Conservation (phyloP, 1,140 invertebrate genomes). For the Lasioglossum albipes region DNA sequence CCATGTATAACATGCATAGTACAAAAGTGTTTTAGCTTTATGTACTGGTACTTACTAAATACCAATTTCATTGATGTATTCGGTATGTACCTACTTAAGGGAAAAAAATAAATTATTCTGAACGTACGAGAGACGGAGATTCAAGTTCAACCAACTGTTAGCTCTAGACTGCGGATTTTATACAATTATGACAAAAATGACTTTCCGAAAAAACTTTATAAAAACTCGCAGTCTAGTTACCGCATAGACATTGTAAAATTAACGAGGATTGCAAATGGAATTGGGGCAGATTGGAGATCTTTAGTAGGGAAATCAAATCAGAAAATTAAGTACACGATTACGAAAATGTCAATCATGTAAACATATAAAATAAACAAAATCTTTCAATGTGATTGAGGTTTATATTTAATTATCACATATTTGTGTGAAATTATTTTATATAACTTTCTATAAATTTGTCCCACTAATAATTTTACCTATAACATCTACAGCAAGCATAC, state of each 20-base stretch:
- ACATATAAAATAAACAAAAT: conserved; percentile 20
- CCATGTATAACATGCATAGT: conserved; percentile 67
- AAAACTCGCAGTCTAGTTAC: too few relatives aligned
- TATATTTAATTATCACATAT: background rate
- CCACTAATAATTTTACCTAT: too few relatives aligned
- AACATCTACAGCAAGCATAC: background rate
- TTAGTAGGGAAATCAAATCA: background rate
- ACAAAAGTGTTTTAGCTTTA: conserved; percentile 77
- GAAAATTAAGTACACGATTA: background rate
- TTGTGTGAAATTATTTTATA: background rate
- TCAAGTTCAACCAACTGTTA: background rate
- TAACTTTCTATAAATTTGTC: background rate
- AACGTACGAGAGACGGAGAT: conserved; percentile 37
- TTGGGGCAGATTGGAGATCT: background rate
- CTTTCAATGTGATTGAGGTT: background rate
- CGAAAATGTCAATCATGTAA: conserved; percentile 10
- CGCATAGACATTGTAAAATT: background rate
- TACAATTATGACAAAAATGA: too few relatives aligned
- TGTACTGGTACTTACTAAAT: conserved; percentile 68
- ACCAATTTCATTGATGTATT: conserved; percentile 59
- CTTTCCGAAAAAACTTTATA: too few relatives aligned
- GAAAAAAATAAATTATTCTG: conserved; percentile 71
- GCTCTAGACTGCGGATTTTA: background rate
- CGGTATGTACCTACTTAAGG: conserved; percentile 65
- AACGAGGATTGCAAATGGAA: background rate